Percentiles rank a stretch among this genome's conserved stretches.
phyloP scores from a whole-genome alignment of 30 jellyfish, hydroid and myxozoan genomes.

The Chironex yamaguchii region DNA sequence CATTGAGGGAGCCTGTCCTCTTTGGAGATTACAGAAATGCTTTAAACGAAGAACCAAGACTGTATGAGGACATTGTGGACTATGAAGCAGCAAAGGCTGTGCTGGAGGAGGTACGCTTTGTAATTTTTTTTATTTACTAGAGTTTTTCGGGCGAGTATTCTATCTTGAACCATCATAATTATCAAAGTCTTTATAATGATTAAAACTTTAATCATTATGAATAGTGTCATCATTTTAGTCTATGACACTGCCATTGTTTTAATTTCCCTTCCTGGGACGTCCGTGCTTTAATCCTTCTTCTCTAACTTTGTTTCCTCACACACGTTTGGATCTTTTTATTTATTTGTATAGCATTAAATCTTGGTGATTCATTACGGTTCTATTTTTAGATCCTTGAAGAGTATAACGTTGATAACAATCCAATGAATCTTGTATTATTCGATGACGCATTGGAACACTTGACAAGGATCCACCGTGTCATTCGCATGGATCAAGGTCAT shows the following conservation, averaged over 20 bases:
- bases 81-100: constrained; percentile 87
- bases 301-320: too few relatives aligned
- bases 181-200: neutral
- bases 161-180: neutral
- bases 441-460: constrained; percentile 99
- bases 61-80: constrained; percentile 94
- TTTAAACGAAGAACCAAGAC: constrained; percentile 89
- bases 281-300: too few relatives aligned
- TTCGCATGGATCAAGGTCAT: constrained; percentile 99
- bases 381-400: constrained; percentile 93
- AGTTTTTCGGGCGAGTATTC: neutral
- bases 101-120: constrained; percentile 94
- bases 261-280: too few relatives aligned
- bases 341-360: too few relatives aligned
- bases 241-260: too few relatives aligned
- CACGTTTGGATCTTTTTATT: too few relatives aligned
- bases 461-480: constrained; percentile 95
- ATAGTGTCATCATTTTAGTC: too few relatives aligned
- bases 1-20: constrained; percentile 81
- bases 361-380: too few relatives aligned
- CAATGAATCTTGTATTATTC: constrained; percentile 90
- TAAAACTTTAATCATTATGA: too few relatives aligned
- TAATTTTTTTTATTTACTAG: neutral
- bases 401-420: constrained; percentile 78
- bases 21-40: constrained; percentile 96